These are phyloP conservation scores for Amphipoea lucens DNA, from an alignment of 2,888 invertebrate species.

Conservation along the genomic window DNA sequence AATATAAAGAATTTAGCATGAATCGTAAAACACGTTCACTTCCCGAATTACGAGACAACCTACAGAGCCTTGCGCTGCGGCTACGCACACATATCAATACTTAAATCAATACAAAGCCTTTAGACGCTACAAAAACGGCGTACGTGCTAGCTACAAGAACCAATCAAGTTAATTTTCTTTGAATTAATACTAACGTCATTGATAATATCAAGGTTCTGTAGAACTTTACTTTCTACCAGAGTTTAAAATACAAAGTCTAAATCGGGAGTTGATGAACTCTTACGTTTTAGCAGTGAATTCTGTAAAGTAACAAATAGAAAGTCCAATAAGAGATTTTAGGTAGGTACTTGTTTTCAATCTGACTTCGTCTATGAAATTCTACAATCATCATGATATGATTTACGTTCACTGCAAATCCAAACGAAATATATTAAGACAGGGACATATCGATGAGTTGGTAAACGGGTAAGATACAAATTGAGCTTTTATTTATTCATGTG, in stretches of 20 bases:
- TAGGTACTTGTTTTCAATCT: background rate
- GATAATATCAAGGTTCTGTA: background rate
- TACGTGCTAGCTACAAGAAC: background rate
- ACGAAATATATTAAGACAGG: slow-evolving; percentile 66
- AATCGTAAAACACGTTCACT: slow-evolving; percentile 33
- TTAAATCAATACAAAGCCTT: slow-evolving; percentile 30
- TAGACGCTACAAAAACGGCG: slow-evolving; percentile 9
- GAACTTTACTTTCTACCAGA: background rate
- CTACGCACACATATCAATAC: slow-evolving; percentile 11
- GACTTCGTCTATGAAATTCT: background rate
- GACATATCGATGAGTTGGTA: slow-evolving; percentile 80
- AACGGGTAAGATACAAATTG: slow-evolving; percentile 88
- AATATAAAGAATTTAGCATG: slow-evolving; percentile 11
- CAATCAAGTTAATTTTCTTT: background rate
- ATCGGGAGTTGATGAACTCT: background rate
- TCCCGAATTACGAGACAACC: slow-evolving; percentile 19
- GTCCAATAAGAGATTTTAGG: background rate
- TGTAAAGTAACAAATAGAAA: slow-evolving; percentile 9
- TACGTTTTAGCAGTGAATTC: background rate
- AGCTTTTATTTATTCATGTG: slow-evolving; percentile 89
- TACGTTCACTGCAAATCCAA: slow-evolving; percentile 61
- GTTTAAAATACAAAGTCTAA: background rate
- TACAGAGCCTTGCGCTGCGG: background rate
- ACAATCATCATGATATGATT: background rate
- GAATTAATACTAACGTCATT: background rate